These are phyloP conservation scores for Betta splendens DNA, from an alignment of 2,797 vertebrate species.

Conservation along the genomic window DNA sequence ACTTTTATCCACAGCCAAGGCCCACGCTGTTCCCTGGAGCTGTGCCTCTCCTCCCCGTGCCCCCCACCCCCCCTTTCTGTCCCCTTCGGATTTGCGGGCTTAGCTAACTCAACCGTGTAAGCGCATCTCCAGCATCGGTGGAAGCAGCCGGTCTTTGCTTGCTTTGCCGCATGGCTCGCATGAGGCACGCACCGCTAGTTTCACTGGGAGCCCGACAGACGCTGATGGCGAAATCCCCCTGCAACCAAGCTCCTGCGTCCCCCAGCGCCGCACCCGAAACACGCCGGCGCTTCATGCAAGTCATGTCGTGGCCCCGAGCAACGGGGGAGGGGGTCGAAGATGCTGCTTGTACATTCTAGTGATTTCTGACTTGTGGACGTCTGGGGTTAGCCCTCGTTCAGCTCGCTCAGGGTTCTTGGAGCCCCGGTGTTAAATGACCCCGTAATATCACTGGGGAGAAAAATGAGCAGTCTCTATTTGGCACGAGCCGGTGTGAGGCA, in stretches of 20 bases:
- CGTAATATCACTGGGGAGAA: constrained; percentile 77
- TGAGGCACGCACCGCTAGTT: constrained; percentile 50
- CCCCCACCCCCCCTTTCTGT: constrained; percentile 57
- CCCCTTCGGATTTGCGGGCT: constrained; percentile 76
- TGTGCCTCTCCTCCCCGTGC: constrained; percentile 54
- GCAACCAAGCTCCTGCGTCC: constrained; percentile 41
- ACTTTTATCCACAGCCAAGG: constrained; percentile 74
- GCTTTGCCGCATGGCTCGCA: constrained; percentile 62
- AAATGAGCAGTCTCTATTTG: constrained; percentile 78
- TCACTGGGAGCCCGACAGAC: constrained; percentile 64
- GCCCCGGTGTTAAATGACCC: constrained; percentile 77
- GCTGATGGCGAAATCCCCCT: constrained; percentile 52
- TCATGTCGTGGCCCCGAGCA: constrained; percentile 61
- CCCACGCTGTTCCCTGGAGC: constrained; percentile 67
- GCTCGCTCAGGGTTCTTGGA: constrained; percentile 61
- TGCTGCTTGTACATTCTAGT: constrained; percentile 41
- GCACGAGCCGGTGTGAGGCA: constrained; percentile 62
- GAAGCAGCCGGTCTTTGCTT: constrained; percentile 56
- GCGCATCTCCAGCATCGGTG: constrained; percentile 67
- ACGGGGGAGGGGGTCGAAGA: constrained; percentile 34
- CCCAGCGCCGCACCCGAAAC: constrained; percentile 51
- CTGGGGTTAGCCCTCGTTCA: constrained; percentile 35
- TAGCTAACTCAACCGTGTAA: constrained; percentile 79
- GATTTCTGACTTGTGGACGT: constrained; percentile 37
- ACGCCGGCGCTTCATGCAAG: constrained; percentile 56